Percentiles rank a stretch among this genome's conserved stretches.
Conservation (phyloP, 2,113 vertebrate species). For the Budorcas taxicolor region DNA sequence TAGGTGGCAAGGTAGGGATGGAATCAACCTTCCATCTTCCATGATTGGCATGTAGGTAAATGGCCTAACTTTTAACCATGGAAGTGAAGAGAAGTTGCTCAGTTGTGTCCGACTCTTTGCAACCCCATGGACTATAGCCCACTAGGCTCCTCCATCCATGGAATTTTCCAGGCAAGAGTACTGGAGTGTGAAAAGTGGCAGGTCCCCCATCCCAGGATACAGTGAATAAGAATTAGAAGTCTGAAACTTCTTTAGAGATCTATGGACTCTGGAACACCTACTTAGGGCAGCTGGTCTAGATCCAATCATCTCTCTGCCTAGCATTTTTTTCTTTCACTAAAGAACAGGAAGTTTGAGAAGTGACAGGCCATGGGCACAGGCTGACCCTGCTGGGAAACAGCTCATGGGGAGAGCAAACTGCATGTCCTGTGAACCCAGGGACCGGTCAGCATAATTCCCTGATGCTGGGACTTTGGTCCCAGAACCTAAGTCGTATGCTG, state of each 20-base stretch:
- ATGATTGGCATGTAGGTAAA: not conserved
- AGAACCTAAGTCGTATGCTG: not conserved
- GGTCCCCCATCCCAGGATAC: not conserved
- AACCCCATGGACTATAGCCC: not conserved
- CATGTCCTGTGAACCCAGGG: not conserved
- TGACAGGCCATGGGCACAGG: not conserved
- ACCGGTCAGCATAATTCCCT: conserved; percentile 11
- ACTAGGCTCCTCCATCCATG: not conserved
- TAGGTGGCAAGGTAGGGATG: not conserved
- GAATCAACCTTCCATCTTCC: not conserved
- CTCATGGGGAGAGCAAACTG: not conserved
- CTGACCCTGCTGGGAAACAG: not conserved
- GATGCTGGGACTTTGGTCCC: not conserved
- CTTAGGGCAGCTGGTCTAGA: not conserved
- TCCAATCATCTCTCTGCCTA: not conserved
- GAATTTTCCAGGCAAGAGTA: not conserved
- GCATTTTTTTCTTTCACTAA: not conserved
- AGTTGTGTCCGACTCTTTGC: fast-evolving
- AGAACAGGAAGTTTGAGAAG: conserved; percentile 19
- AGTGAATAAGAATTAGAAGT: not conserved
- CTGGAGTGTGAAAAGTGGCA: not conserved
- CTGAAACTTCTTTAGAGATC: not conserved
- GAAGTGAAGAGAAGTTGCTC: not conserved
- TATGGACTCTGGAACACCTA: not conserved
- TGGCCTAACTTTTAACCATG: not conserved